A percentile compares a stretch with the other conserved stretches of the same genome.
Conservation (phyloP, 2,113 vertebrate genomes). For the Ranitomeya variabilis region DNA sequence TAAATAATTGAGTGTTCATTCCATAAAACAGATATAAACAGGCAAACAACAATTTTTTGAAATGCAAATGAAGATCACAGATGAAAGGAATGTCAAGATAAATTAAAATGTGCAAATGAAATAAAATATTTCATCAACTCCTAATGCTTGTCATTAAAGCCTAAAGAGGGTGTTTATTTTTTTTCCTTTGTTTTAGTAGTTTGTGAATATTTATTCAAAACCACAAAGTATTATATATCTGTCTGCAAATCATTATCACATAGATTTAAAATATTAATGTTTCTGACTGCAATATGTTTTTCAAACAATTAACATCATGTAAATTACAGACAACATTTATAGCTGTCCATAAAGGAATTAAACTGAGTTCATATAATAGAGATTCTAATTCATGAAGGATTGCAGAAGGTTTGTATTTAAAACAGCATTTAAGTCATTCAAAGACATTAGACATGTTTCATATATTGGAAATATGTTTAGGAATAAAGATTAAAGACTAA, state of each 20-base stretch:
- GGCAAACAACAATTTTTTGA: slow-evolving; percentile 9
- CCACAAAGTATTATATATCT: slow-evolving; percentile 23
- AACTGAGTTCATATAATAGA: slow-evolving; percentile 52
- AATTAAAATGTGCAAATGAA: slow-evolving; percentile 21
- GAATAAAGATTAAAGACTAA: slow-evolving; percentile 48
- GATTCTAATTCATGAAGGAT: slow-evolving; percentile 50
- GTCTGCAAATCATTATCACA: slow-evolving; percentile 39
- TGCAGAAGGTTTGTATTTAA: slow-evolving; percentile 43
- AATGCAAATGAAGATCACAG: slow-evolving; percentile 45
- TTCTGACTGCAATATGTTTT: slow-evolving; percentile 46
- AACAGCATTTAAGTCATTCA: slow-evolving; percentile 50
- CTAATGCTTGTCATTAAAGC: slow-evolving; percentile 1
- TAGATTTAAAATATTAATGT: slow-evolving; percentile 47
- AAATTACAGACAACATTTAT: slow-evolving; percentile 49
- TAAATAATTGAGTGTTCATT: slow-evolving; percentile 18
- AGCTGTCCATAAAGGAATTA: slow-evolving; percentile 45
- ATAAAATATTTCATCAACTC: slow-evolving; percentile 34
- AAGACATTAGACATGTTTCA: slow-evolving; percentile 40
- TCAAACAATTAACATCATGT: slow-evolving; percentile 43
- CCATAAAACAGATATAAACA: slow-evolving; percentile 24
- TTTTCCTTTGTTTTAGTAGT: neutral
- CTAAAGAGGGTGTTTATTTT: neutral
- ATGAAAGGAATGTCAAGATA: slow-evolving; percentile 13
- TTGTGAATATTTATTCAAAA: slow-evolving; percentile 32
- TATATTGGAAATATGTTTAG: slow-evolving; percentile 35